These are phyloP conservation scores for Notothenia coriiceps DNA, from an alignment of 2,113 vertebrate genomes.

Conservation along the genomic window DNA sequence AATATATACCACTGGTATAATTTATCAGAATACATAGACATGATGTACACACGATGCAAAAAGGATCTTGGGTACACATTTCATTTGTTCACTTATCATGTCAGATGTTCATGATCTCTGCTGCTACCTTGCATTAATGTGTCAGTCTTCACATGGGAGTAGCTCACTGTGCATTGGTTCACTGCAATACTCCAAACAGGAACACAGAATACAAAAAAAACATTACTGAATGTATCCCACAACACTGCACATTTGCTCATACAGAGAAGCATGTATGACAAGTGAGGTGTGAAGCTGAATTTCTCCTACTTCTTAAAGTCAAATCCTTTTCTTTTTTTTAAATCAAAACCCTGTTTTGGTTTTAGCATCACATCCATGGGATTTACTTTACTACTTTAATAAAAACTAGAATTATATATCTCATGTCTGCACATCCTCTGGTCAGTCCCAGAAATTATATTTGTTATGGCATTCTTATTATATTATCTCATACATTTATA, in stretches of 20 bases:
- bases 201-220: conserved; percentile 1
- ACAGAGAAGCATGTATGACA: background rate
- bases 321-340: no score
- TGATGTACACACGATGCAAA: conserved; percentile 3
- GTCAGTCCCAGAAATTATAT: background rate
- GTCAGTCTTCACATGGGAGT: conserved; percentile 16
- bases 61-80: background rate
- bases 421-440: conserved; percentile 3
- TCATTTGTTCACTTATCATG: background rate
- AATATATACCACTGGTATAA: conserved; percentile 22
- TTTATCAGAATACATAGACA: conserved; percentile 7
- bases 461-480: background rate
- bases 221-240: background rate
- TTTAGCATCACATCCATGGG: background rate
- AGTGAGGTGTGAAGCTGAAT: conserved; percentile 1
- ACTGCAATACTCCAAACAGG: background rate
- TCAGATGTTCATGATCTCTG: conserved; percentile 10
- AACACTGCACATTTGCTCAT: background rate
- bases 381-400: background rate
- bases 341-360: background rate
- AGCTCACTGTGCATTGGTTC: background rate
- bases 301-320: background rate
- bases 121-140: background rate
- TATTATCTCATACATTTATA: background rate
- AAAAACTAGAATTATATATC: background rate